Percentiles rank a stretch among this genome's conserved stretches.
Evolutionary conservation across 2,888 invertebrate species (phyloP).

Genomic region (Chesias legatella): DNA sequence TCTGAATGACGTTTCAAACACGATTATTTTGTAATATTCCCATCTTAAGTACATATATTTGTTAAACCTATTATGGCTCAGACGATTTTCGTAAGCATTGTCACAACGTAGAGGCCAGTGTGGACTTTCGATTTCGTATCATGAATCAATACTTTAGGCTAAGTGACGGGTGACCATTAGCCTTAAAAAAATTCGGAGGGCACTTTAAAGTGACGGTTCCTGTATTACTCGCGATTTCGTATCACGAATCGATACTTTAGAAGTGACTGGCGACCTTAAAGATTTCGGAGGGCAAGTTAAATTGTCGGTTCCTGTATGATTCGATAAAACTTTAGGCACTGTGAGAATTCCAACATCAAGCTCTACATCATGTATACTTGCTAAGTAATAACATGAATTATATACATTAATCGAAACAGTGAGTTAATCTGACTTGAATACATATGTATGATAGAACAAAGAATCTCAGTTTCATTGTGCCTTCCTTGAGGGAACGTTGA

Average conservation of each 20-base stretch:
- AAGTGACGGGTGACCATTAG: background rate
- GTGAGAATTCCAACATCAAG: no score
- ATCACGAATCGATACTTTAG: conserved; percentile 7
- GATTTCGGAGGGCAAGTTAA: no score
- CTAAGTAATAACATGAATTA: conserved; percentile 1
- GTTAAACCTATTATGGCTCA: conserved; percentile 63
- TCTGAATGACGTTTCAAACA: conserved; percentile 47
- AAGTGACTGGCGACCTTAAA: background rate
- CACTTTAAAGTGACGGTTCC: no score
- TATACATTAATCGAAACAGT: conserved; percentile 18
- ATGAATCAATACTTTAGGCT: conserved; percentile 12
- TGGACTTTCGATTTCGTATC: conserved; percentile 34
- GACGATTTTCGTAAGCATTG: conserved; percentile 67
- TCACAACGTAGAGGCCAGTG: conserved; percentile 42
- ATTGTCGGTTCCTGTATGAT: no score
- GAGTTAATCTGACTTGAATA: conserved; percentile 24
- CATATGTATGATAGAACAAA: conserved; percentile 35
- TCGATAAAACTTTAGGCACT: no score
- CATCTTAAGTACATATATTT: conserved; percentile 66
- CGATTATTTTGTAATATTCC: conserved; percentile 60
- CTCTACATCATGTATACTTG: no score
- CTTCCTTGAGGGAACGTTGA: conserved; percentile 33
- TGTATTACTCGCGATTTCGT: no score
- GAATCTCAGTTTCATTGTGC: conserved; percentile 26
- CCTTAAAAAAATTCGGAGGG: no score